Base-by-base conservation (phyloP, 2,113 vertebrate genomes). In the Chamaea fasciata region DNA sequence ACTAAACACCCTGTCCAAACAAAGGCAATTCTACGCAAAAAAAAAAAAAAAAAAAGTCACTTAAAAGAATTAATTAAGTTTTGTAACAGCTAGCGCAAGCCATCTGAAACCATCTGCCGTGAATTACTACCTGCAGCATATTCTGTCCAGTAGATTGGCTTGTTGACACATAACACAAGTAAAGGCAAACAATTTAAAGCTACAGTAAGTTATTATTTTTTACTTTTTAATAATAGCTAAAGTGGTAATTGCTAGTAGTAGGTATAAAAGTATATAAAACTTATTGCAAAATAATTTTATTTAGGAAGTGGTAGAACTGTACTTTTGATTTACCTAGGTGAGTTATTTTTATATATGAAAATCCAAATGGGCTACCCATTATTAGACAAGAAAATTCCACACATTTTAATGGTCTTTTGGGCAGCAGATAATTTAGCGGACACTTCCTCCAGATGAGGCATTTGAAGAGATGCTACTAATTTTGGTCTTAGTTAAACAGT, bases 151-250 rank as follows among this genome's bases (percentile, higher is more conserved):
- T 13, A 31, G 13, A 6, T 35, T 46, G 42, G 11, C 14, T 79
- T 83, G 12, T n/a, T 88, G 23, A 30, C 6, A 30, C 0, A 0
- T 6, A 46, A 39, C 13, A 73, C 11, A 91, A 55, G 26, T 50
- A 68, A 49, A 26, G 3, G 9, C 35, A 23, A 47, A 53, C 46
- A 46, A 68, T 50, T 65, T 79, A 50, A 75, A 83, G 22, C 31
- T 41, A 8, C 41, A 15, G 1, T 24, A 9, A 20, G 3, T 23
- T 1, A 12, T 1, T 24, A 20, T 49, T 42, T 57, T 39, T 39
- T 28, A 39, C 1, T 31, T 56, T 82, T 89, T 39, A 50, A 37
- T 49, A 50, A 24, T 30, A 64, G 8, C 13, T 81, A 47, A 90
- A 52, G 9, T 35, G 16, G 24, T 77, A 37, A n/a, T 31, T 77